Percentiles rank a stretch among this genome's conserved stretches.
Evolutionary conservation across 37 sponge, comb jelly and placozoan genomes (phyloP).

Genomic region (Dysidea cf. avara): DNA sequence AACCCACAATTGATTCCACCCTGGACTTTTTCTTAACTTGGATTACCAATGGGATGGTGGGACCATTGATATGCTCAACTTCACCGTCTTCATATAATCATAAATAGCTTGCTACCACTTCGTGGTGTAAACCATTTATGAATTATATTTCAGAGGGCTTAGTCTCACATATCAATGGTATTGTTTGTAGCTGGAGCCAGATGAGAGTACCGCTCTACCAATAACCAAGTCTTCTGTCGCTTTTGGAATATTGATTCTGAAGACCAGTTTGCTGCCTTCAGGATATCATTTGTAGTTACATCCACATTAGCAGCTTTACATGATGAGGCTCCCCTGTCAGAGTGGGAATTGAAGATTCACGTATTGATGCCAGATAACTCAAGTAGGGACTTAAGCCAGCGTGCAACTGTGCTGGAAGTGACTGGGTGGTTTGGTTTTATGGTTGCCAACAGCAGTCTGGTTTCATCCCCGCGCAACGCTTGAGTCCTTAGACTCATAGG

Average conservation of each 20-base stretch:
- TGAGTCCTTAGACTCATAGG: not conserved
- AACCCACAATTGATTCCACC: too few species aligned
- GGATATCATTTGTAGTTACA: constrained; percentile 22
- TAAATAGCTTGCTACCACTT: constrained; percentile 30
- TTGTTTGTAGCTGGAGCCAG: too few species aligned
- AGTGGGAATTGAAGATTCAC: constrained; percentile 39
- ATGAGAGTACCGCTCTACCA: constrained; percentile 1
- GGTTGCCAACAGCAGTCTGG: constrained; percentile 1
- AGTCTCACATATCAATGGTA: constrained; percentile 37
- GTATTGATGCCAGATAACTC: constrained; percentile 24
- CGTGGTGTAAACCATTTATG: constrained; percentile 25
- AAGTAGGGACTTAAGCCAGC: constrained; percentile 28
- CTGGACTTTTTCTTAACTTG: too few species aligned
- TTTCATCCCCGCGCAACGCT: not conserved
- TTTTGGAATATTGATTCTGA: constrained; percentile 35
- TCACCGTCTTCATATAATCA: constrained; percentile 11
- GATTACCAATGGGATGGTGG: too few species aligned
- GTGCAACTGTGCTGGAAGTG: constrained; percentile 25
- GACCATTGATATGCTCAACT: constrained; percentile 44
- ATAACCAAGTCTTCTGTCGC: not conserved
- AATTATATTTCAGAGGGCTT: constrained; percentile 33
- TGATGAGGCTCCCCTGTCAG: constrained; percentile 11
- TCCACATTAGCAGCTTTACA: constrained; percentile 20
- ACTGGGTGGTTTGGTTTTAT: constrained; percentile 28
- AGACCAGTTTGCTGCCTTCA: constrained; percentile 32